phyloP scores from a whole-genome alignment of 2,888 invertebrate species.

The Rhagophthalmus giganteus region DNA sequence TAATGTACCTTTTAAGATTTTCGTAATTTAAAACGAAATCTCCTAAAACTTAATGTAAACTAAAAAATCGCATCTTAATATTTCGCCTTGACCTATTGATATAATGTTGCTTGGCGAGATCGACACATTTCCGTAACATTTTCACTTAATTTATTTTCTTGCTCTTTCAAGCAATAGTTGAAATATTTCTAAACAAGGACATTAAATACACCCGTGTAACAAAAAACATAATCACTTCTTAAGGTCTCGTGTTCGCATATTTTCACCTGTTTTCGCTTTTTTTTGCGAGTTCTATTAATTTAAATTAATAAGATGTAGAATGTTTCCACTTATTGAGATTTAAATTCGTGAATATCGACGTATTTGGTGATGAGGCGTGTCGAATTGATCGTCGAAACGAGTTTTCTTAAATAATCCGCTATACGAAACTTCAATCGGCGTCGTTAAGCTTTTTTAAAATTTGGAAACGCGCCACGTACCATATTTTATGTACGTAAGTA shows the following conservation, averaged over 20 bases:
- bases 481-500: no score
- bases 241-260: slow-evolving; percentile 19
- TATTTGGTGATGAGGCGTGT: slow-evolving; percentile 21
- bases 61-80: slow-evolving; percentile 20
- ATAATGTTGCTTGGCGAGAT: slow-evolving; percentile 23
- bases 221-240: slow-evolving; percentile 16
- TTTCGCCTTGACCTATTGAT: slow-evolving; percentile 30
- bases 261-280: slow-evolving; percentile 14
- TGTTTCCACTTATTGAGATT: slow-evolving; percentile 22
- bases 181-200: slow-evolving; percentile 21
- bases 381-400: slow-evolving; percentile 18
- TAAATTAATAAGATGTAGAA: slow-evolving; percentile 16
- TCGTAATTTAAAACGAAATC: no score
- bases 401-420: slow-evolving; percentile 16
- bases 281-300: slow-evolving; percentile 21
- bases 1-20: no score
- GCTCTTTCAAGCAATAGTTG: slow-evolving; percentile 19
- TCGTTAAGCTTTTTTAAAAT: no score
- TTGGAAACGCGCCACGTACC: no score
- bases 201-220: slow-evolving; percentile 17
- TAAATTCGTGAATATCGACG: slow-evolving; percentile 18
- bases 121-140: slow-evolving; percentile 19
- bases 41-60: no score
- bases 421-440: no score
- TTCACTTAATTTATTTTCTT: slow-evolving; percentile 14